Evolutionary conservation across 2,888 invertebrate genomes (phyloP).

Genomic region (Philopedon plagiatum): DNA sequence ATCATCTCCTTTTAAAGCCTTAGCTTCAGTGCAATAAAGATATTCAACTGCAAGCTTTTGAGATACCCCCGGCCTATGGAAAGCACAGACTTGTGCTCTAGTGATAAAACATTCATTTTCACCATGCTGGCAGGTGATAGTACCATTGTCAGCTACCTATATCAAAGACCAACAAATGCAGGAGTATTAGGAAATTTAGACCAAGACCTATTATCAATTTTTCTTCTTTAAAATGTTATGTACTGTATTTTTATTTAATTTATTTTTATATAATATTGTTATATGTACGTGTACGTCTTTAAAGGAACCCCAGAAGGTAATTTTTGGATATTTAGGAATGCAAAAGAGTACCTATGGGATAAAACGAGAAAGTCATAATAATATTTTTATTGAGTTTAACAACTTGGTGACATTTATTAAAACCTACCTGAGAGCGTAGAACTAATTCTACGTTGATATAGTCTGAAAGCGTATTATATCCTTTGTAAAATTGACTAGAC

Average conservation of each 20-base stretch:
- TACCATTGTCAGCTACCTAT: background rate
- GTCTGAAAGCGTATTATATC: slow-evolving; percentile 1
- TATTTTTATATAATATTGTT: too few relatives aligned
- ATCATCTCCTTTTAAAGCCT: background rate
- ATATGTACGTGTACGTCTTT: too few relatives aligned
- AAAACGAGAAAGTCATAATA: too few relatives aligned
- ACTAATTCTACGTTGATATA: slow-evolving; percentile 13
- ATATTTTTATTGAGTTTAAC: too few relatives aligned
- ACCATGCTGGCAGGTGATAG: slow-evolving; percentile 18
- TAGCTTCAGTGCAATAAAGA: slow-evolving; percentile 10
- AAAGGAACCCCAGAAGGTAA: too few relatives aligned
- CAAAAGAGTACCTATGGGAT: too few relatives aligned
- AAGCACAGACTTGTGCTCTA: slow-evolving; percentile 27
- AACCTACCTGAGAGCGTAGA: background rate
- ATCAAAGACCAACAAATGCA: too few relatives aligned
- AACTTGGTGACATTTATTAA: too few relatives aligned
- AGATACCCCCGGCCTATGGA: background rate
- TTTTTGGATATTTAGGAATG: too few relatives aligned
- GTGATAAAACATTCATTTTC: slow-evolving; percentile 30
- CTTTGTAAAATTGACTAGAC: slow-evolving; percentile 1
- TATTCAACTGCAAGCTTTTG: background rate
- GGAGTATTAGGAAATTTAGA: too few relatives aligned
- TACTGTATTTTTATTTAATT: background rate
- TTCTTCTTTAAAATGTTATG: too few relatives aligned
- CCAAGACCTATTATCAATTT: too few relatives aligned